Base-by-base conservation (phyloP, 2,797 vertebrate species). In the Peromyscus attwateri region DNA sequence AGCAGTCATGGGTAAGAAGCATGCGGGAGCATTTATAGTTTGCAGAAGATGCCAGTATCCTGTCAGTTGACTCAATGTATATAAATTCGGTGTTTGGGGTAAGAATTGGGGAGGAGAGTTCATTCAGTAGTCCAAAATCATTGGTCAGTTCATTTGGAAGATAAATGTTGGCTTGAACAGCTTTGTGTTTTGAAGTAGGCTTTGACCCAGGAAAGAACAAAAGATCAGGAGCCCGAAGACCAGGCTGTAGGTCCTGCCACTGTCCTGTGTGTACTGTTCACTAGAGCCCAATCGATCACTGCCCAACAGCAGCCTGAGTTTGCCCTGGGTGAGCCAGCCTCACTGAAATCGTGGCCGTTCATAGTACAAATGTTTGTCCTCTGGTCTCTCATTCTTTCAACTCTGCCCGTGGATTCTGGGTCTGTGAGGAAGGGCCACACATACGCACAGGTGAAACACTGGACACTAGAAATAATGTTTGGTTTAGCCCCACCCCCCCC, bases 1-100 rank as follows among this genome's bases (percentile, higher is more conserved):
- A 34, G 79, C 77, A 87, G 92, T 92, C 90, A 66, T 79, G 94
- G 95, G 49, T 79, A 49, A n/a, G 27, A 84, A 37, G 80, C 80
- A 77, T 57, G 84, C 68, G 43, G 87, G 55, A 77, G 68, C 21
- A 57, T 40, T 85, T 34, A 27, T 64, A 49, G 60, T 27, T 55
- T 71, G 25, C 70, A 62, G 31, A 43, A 62, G 89, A 94, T 34
- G 70, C n/a, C 7, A n/a, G 40, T 75, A 85, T 14, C 16, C 60
- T 23, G 6, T 73, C 85, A 40, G 6, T 27, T 4, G 92, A 68
- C 12, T 37, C 82, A 40, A 0, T 37, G 46, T 62, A 19, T 73
- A 49, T 81, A 52, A 92, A 93, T 2, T 68, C 17, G 5, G 31
- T n/a, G 14, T 60, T 80, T 60, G 88, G 62, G 83, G 46, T 76